phyloP scores from a whole-genome alignment of 2,113 vertebrate genomes.

The Stictonetta naevosa region DNA sequence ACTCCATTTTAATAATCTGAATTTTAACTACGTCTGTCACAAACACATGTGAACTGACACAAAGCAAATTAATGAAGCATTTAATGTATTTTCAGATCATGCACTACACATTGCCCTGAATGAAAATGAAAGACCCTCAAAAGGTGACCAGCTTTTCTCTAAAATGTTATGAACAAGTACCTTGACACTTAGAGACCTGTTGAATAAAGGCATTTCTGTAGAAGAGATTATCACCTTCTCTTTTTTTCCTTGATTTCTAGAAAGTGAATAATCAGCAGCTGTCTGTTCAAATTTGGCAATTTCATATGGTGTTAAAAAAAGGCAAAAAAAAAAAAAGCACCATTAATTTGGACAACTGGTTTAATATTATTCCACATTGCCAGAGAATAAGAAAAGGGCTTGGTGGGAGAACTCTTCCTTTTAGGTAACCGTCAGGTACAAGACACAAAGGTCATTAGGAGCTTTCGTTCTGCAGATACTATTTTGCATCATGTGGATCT shows the following conservation, averaged over 20 bases:
- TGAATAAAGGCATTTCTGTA: not conserved
- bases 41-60: not conserved
- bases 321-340: not conserved
- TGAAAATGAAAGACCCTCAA: not conserved
- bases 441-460: accelerated
- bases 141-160: not conserved
- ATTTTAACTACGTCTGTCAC: not conserved
- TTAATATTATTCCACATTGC: not conserved
- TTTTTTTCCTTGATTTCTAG: not conserved
- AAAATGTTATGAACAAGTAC: not conserved
- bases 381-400: not conserved
- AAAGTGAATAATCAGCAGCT: not conserved
- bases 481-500: not conserved
- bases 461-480: not conserved
- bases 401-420: not conserved
- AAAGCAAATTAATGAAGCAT: accelerated
- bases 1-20: not conserved
- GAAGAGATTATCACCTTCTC: not conserved
- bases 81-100: accelerated
- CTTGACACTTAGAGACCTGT: not conserved
- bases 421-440: not conserved
- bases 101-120: no score
- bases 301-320: not conserved
- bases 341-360: not conserved
- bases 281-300: not conserved